Evolutionary conservation across 1,140 invertebrate species (phyloP).

Genomic region (Drosophila busckii): DNA sequence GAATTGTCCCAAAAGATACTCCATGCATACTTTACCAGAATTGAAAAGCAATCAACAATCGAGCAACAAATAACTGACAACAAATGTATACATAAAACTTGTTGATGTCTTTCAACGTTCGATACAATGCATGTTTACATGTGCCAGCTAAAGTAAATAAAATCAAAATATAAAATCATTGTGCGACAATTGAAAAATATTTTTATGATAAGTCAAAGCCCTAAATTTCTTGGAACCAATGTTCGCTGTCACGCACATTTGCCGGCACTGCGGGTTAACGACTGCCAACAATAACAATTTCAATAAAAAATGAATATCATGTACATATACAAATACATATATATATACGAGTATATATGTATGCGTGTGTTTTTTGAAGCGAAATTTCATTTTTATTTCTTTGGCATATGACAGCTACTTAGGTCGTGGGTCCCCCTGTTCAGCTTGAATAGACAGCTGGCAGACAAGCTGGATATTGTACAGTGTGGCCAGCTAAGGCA

Average conservation of each 20-base stretch:
- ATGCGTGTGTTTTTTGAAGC: neutral
- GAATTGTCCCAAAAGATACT: too few relatives aligned
- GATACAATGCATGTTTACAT: too few relatives aligned
- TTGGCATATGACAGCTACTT: conserved; percentile 58
- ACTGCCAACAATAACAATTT: conserved; percentile 60
- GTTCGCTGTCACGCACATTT: conserved; percentile 40
- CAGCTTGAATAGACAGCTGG: conserved; percentile 28
- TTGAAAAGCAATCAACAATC: conserved; percentile 46
- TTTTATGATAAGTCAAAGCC: conserved; percentile 67
- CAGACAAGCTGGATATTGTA: too few relatives aligned
- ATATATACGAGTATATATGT: neutral
- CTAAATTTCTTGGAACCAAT: conserved; percentile 22
- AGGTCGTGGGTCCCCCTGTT: conserved; percentile 1
- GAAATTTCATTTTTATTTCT: conserved; percentile 20
- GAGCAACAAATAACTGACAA: conserved; percentile 59
- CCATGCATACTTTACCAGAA: too few relatives aligned
- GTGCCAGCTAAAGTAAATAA: neutral
- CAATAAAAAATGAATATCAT: conserved; percentile 37
- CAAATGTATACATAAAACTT: conserved; percentile 45
- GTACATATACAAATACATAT: conserved; percentile 3
- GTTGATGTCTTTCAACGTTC: too few relatives aligned
- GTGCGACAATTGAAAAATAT: conserved; percentile 39
- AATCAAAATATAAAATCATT: conserved; percentile 20
- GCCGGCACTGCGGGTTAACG: neutral
- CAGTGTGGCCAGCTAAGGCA: too few relatives aligned